phyloP scores from a whole-genome alignment of 2,113 vertebrate species.

The Hemiscyllium ocellatum region DNA sequence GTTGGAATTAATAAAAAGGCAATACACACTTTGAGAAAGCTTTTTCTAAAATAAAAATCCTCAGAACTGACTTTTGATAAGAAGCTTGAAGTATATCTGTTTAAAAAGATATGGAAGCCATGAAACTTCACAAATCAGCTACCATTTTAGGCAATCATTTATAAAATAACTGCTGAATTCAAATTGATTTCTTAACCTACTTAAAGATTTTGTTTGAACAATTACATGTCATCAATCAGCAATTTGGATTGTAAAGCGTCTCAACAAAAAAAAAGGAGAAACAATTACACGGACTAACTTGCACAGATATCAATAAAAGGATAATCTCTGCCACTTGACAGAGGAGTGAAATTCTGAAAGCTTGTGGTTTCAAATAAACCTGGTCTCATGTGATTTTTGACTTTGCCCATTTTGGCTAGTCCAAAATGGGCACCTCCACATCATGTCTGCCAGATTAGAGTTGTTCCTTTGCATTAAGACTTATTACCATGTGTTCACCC shows the following conservation, averaged over 20 bases:
- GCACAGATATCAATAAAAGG: neutral
- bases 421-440: no score
- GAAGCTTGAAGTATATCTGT: neutral
- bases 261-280: neutral
- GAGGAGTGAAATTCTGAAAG: no score
- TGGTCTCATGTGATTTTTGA: no score
- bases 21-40: neutral
- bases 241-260: neutral
- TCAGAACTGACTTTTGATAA: neutral
- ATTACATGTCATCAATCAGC: neutral
- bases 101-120: neutral
- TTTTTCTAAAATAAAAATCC: neutral
- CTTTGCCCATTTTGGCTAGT: no score
- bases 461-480: neutral
- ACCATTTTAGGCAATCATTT: neutral
- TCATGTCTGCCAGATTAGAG: neutral
- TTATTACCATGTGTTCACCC: neutral
- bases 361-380: no score
- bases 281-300: neutral
- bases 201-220: neutral
- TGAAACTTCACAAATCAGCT: neutral
- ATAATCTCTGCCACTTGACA: neutral
- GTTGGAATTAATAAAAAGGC: neutral
- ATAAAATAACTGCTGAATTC: conserved; percentile 13
- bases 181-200: neutral